Percentiles rank a stretch among this genome's conserved stretches.
phyloP scores from a whole-genome alignment of 2,113 vertebrate species.

The Porphyrio hochstetteri region DNA sequence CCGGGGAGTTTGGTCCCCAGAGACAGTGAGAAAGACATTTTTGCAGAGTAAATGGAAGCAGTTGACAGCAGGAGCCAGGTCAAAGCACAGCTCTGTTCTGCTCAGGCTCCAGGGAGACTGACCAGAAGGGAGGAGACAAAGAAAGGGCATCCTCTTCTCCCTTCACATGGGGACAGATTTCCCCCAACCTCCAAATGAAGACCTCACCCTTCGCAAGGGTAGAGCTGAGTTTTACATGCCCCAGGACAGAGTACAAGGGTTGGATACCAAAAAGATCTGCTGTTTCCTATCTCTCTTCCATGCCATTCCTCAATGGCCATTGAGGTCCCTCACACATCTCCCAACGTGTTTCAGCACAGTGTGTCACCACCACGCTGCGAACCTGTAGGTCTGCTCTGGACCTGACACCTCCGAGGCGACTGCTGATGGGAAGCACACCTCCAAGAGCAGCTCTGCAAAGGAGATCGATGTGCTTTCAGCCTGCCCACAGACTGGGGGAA shows the following conservation, averaged over 20 bases:
- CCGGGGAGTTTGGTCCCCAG: neutral
- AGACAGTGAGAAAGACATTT: neutral
- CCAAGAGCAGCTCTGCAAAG: neutral
- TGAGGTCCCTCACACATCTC: neutral
- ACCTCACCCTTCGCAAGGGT: neutral
- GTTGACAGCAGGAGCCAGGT: constrained; percentile 27
- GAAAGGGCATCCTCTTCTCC: neutral
- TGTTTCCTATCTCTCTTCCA: neutral
- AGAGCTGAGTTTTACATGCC: neutral
- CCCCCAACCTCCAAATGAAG: accelerated
- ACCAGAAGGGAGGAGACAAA: neutral
- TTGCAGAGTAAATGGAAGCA: neutral
- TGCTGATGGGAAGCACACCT: neutral
- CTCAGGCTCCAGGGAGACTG: neutral
- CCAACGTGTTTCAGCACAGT: neutral
- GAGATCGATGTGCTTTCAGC: neutral
- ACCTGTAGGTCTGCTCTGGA: neutral
- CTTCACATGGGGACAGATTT: accelerated
- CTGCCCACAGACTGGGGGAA: constrained; percentile 8
- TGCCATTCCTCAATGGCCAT: neutral
- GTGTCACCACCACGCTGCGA: neutral
- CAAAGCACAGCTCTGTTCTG: neutral
- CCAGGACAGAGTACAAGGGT: neutral
- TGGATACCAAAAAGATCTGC: neutral
- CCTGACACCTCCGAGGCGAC: neutral